These are phyloP conservation scores for Cheilosia impressa DNA, from an alignment of 2,888 invertebrate genomes.

Conservation along the genomic window DNA sequence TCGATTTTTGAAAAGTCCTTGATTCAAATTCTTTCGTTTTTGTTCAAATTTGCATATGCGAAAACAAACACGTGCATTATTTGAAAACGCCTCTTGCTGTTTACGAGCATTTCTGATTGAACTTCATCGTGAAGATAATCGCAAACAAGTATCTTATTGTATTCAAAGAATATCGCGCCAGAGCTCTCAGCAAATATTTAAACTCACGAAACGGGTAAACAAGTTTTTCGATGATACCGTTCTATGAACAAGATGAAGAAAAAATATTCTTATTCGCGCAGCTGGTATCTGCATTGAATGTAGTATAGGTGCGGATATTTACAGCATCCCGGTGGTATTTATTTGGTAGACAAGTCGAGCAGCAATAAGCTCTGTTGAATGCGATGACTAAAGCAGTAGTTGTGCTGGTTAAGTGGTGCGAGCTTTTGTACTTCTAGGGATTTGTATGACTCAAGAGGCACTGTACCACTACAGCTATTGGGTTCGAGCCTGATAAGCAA, in stretches of 20 bases:
- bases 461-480: too few relatives aligned
- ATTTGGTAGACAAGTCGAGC: not conserved
- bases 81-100: not conserved
- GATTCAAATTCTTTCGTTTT: too few relatives aligned
- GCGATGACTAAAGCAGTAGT: not conserved
- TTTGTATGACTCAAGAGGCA: not conserved
- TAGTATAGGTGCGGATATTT: not conserved
- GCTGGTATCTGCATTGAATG: not conserved
- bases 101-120: not conserved
- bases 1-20: too few relatives aligned
- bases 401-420: not conserved
- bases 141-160: slow-evolving; percentile 1
- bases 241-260: not conserved
- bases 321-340: not conserved
- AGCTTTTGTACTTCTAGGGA: not conserved
- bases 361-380: not conserved
- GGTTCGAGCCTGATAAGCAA: too few relatives aligned
- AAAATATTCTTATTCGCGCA: not conserved
- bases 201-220: not conserved
- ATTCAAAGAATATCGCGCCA: not conserved
- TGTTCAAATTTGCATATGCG: too few relatives aligned
- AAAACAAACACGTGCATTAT: not conserved
- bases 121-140: not conserved
- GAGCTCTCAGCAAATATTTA: slow-evolving; percentile 1
- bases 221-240: not conserved